Base-by-base conservation (phyloP, 1,140 invertebrate genomes). In the Drosophila serrata region DNA sequence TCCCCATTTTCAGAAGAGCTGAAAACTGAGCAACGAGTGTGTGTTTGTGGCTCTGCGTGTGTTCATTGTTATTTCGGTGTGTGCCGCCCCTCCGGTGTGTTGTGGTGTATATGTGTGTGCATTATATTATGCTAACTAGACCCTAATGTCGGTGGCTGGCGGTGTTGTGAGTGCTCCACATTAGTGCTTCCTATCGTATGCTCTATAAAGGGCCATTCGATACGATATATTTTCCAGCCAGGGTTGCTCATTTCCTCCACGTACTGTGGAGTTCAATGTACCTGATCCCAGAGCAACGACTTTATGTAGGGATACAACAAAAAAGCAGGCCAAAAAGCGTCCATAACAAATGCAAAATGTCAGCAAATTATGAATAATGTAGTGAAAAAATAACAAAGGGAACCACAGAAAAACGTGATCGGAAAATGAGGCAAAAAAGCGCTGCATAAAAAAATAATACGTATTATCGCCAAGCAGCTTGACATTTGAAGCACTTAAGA, bases 41-140 rank as follows among this genome's bases (percentile, higher is more conserved):
- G 15, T 17, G 43, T 48, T 12, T 17, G 22, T 5, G 27, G 35
- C 74, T 39, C 19, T 76, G 74, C 74, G 56, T 76, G 62, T 77
- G 74, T 76, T 76, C 62, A 76, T 77, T 76, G 73, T 77, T 77
- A 60, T 77, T 77, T 68, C n/a, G 74, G 62, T 64, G 15, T 60
- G 43, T 43, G 19, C 49, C 69, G 53, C 73, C 62, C 73, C 73
- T 42, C 61, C 62, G 29, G 27, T 29, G 62, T 35, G 31, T 7
- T n/a, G 3, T 15, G 15, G 3, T 15, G 15, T 29, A 24, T 24
- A 35, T 29, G 8, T 57, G 61, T 37, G 55, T 40, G 46, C 51
- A 58, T 39, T 68, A 48, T 48, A 68, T 68, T 76, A 77, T 77
- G 74, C 74, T 77, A 76, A 77, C 74, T 77, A 77, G 55, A 46